Evolutionary conservation across 37 sponge, comb jelly and placozoan species (phyloP).

Genomic region (Amphimedon queenslandica): DNA sequence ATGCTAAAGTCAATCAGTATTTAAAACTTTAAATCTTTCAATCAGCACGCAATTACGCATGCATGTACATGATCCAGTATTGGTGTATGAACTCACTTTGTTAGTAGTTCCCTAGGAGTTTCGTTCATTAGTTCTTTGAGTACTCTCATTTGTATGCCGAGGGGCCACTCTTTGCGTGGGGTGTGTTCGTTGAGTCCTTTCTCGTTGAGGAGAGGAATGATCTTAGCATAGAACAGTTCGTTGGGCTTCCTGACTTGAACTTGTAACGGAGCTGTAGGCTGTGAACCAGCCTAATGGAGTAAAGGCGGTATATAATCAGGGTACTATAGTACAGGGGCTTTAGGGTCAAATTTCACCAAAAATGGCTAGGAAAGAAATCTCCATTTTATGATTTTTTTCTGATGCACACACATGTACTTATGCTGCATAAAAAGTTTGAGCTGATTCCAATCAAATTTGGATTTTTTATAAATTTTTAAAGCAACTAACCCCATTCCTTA

Average conservation of each 20-base stretch:
- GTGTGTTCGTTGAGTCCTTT: conserved; percentile 72
- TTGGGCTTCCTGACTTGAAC: conserved; percentile 77
- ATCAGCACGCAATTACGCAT: no score
- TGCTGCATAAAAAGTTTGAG: no score
- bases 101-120: conserved; percentile 88
- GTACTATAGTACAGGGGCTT: background rate
- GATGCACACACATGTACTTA: no score
- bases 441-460: no score
- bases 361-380: no score
- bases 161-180: conserved; percentile 91
- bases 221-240: conserved; percentile 89
- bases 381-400: no score
- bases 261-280: conserved; percentile 40
- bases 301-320: conserved; percentile 2
- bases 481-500: no score
- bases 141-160: conserved; percentile 68
- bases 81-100: no score
- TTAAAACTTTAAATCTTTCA: no score
- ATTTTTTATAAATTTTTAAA: no score
- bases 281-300: conserved; percentile 33
- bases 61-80: no score
- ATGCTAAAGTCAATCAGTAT: no score
- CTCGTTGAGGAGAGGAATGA: conserved; percentile 83
- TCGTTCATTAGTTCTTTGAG: conserved; percentile 84
- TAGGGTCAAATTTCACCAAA: background rate